Evolutionary conservation across 1,140 invertebrate species (phyloP), one percentile per base, ranked within the genome.

Genomic region (Lasioglossum albipes): DNA sequence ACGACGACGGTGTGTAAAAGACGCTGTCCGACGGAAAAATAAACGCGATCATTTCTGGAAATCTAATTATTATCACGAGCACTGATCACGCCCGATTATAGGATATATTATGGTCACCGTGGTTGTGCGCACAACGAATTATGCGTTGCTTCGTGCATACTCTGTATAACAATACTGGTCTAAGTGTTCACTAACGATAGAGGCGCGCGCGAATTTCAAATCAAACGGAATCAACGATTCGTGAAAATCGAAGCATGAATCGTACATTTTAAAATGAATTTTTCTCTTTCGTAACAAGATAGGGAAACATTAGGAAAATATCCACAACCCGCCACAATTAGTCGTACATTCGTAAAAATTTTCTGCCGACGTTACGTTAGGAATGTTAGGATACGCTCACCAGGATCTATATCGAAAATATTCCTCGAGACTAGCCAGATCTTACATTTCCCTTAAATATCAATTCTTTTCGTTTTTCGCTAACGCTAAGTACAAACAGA

Each of bases 231-330:
- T 62, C 16, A 75, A 80, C 31, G 36, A 54, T 42, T n/a, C 61
- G 7, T 75, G 16, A 27, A 16, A 41, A 71, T 4, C 61, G 31
- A 75, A 20, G 45, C 67, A 42, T 20, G 67, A 79, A 85, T 85
- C 27, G 79, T 85, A 85, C 83, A 85, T 61, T 82, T 78, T 31
- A 66, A 74, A 73, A 80, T 61, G 61, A 16, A 7, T 20, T 62
- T 59, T 27, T 22, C 70, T 75, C 66, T 70, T 2, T 12, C 45
- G 45, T 82, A 85, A 77, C 42, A 65, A 64, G 66, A 64, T 79
- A 82, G 71, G 82, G 79, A 82, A 81, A 85, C 79, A 78, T 82
- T 85, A 85, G 83, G 75, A 85, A 85, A 85, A 85, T 85, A 82
- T 82, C 57, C 54, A 66, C 72, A 78, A 79, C 59, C 41, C 62